Percentiles rank a stretch among this genome's conserved stretches.
Evolutionary conservation across 1,140 invertebrate species (phyloP).

Genomic region (Dreissena polymorpha): DNA sequence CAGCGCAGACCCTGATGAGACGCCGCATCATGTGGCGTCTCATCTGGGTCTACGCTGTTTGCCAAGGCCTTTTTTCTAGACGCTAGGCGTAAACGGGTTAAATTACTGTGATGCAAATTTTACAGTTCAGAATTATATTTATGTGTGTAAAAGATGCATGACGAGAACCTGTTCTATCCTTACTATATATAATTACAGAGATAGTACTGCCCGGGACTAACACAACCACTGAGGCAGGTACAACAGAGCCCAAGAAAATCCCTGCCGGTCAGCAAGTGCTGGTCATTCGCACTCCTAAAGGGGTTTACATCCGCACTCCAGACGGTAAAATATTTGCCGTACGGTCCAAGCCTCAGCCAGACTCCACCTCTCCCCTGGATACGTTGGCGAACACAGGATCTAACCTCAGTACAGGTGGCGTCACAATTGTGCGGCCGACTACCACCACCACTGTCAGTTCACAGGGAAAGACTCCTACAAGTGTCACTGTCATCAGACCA

Average conservation of each 20-base stretch:
- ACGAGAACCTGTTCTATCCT: too few relatives aligned
- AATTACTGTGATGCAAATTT: too few relatives aligned
- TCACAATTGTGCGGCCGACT: slow-evolving; percentile 51
- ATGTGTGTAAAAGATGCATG: too few relatives aligned
- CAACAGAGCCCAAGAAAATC: slow-evolving; percentile 86
- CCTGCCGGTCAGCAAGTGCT: slow-evolving; percentile 96
- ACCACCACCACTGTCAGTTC: slow-evolving; percentile 55
- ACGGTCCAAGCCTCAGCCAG: slow-evolving; percentile 66
- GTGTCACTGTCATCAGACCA: slow-evolving; percentile 39
- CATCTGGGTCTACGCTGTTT: too few relatives aligned
- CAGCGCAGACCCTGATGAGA: too few relatives aligned
- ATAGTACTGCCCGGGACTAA: slow-evolving; percentile 93
- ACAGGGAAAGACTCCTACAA: slow-evolving; percentile 7
- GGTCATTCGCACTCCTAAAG: slow-evolving; percentile 96
- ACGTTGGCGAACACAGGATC: slow-evolving; percentile 34
- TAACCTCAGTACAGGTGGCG: slow-evolving; percentile 22
- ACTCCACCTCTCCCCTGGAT: slow-evolving; percentile 43
- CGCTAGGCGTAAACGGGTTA: too few relatives aligned
- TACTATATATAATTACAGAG: slow-evolving; percentile 82
- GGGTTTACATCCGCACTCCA: slow-evolving; percentile 96
- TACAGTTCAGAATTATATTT: too few relatives aligned
- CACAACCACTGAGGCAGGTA: slow-evolving; percentile 84
- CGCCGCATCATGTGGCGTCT: too few relatives aligned
- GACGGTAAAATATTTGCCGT: slow-evolving; percentile 99
- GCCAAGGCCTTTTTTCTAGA: too few relatives aligned